These are phyloP conservation scores for Corydoras maculifer DNA, from an alignment of 2,113 vertebrate genomes.

Conservation along the genomic window DNA sequence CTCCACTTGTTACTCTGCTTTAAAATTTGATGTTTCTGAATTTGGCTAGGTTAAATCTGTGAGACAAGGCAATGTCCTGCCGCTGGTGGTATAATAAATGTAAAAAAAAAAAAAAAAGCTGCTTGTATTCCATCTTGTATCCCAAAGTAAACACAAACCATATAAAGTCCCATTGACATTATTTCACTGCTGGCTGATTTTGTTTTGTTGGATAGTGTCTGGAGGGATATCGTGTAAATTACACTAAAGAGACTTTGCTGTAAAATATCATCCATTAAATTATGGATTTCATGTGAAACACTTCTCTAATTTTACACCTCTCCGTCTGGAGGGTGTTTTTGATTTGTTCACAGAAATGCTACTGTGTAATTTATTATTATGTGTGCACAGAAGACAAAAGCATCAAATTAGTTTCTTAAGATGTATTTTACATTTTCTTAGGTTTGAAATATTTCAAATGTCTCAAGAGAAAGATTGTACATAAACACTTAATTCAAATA, in stretches of 20 bases:
- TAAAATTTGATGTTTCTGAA: too few species aligned
- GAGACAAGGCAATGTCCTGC: too few species aligned
- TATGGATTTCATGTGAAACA: neutral
- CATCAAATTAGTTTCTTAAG: too few species aligned
- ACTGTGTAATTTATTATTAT: constrained; percentile 1
- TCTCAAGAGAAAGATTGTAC: too few species aligned
- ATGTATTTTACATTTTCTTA: too few species aligned
- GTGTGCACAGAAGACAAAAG: neutral
- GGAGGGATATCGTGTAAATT: neutral
- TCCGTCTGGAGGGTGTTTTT: neutral
- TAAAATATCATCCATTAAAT: constrained; percentile 2
- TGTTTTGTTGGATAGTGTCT: neutral
- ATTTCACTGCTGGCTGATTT: constrained; percentile 3
- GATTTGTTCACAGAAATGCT: neutral
- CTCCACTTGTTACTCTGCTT: too few species aligned
- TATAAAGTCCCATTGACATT: neutral
- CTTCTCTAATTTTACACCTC: neutral
- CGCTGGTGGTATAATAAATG: too few species aligned
- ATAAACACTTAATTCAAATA: too few species aligned
- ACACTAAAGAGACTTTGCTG: neutral
- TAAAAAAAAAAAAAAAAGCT: neutral
- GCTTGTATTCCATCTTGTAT: neutral
- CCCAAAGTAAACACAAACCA: neutral
- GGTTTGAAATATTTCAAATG: too few species aligned
- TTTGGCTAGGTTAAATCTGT: too few species aligned